Conservation (phyloP, 1,140 invertebrate species). For the Hirudo medicinalis region DNA sequence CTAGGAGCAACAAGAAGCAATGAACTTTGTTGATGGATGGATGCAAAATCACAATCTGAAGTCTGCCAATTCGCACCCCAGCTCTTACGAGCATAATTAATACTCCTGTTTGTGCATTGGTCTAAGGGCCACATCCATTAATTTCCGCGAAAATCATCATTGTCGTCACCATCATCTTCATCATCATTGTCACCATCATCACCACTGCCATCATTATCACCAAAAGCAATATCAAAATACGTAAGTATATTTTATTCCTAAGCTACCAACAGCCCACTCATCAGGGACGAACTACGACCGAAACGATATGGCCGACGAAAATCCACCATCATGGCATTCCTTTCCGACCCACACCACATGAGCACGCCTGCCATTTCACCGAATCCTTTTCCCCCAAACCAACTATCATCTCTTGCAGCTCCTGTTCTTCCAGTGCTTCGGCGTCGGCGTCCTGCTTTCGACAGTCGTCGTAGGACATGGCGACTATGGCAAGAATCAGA, state of each 20-base stretch:
- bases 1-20: too few relatives aligned
- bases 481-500: constrained; percentile 96
- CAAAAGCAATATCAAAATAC: neutral
- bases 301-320: too few relatives aligned
- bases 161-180: neutral
- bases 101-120: neutral
- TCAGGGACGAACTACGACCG: too few relatives aligned
- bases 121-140: too few relatives aligned
- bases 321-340: too few relatives aligned
- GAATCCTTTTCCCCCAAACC: neutral
- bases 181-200: neutral
- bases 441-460: constrained; percentile 96
- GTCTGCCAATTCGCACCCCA: neutral
- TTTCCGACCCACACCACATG: too few relatives aligned
- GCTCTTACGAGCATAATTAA: neutral
- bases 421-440: constrained; percentile 52
- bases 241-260: neutral
- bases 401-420: constrained; percentile 21
- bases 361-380: neutral
- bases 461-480: constrained; percentile 96
- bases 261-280: too few relatives aligned
- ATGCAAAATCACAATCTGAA: neutral
- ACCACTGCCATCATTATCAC: neutral
- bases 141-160: neutral
- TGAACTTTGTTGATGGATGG: neutral